These are phyloP conservation scores for Galerucella calmariensis DNA, from an alignment of 2,888 invertebrate species.

Conservation along the genomic window DNA sequence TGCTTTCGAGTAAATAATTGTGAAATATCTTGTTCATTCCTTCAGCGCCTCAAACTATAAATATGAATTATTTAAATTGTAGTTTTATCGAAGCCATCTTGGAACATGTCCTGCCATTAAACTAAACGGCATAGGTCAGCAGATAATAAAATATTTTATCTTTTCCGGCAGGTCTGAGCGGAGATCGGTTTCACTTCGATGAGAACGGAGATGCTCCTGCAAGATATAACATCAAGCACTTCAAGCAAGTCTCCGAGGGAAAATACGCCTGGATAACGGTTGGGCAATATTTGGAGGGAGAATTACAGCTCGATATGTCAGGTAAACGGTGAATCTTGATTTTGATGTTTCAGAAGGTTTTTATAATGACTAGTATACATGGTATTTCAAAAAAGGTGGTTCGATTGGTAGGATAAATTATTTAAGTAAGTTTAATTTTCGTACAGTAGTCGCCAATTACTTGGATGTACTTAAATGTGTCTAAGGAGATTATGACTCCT, in stretches of 20 bases:
- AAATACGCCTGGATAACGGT: slow-evolving; percentile 87
- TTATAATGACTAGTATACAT: too few relatives aligned
- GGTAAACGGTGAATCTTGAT: slow-evolving; percentile 66
- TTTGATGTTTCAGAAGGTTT: background rate
- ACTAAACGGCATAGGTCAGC: slow-evolving; percentile 16
- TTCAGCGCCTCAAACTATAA: background rate
- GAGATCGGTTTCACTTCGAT: slow-evolving; percentile 91
- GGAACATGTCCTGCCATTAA: background rate
- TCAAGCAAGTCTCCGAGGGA: slow-evolving; percentile 82
- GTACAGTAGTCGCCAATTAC: too few relatives aligned
- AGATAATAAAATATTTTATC: slow-evolving; percentile 27
- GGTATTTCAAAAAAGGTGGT: too few relatives aligned
- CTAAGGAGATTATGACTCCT: too few relatives aligned
- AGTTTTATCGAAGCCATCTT: background rate
- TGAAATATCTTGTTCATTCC: too few relatives aligned
- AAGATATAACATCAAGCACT: slow-evolving; percentile 94
- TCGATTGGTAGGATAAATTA: too few relatives aligned
- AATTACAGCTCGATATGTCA: slow-evolving; percentile 80
- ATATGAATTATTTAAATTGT: background rate
- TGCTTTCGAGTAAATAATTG: too few relatives aligned
- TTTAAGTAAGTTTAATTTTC: too few relatives aligned
- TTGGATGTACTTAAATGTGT: too few relatives aligned
- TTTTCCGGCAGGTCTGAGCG: slow-evolving; percentile 78
- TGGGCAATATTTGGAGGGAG: slow-evolving; percentile 87
- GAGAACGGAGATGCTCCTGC: slow-evolving; percentile 93